phyloP scores from a whole-genome alignment of 2,797 vertebrate species.

The Oreonectes daqikongensis region DNA sequence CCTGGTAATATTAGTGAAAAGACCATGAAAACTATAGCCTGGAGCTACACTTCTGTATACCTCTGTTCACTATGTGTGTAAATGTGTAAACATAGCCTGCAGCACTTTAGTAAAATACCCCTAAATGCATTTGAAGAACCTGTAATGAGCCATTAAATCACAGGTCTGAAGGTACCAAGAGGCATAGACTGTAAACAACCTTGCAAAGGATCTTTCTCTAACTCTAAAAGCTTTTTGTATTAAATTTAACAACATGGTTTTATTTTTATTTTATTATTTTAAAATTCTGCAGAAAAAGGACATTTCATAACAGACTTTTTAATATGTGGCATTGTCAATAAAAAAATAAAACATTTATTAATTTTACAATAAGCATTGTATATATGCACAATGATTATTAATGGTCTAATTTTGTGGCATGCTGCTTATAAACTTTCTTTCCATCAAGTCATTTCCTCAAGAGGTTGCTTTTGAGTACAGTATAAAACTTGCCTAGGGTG shows the following conservation, averaged over 20 bases:
- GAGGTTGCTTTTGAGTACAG: constrained; percentile 13
- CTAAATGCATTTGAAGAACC: constrained; percentile 45
- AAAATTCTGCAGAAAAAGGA: background rate
- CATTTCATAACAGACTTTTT: no score
- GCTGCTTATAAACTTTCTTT: background rate
- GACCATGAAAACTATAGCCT: constrained; percentile 51
- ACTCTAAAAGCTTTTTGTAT: background rate
- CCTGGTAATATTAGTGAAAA: constrained; percentile 55
- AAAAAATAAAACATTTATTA: no score
- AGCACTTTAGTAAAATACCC: constrained; percentile 54
- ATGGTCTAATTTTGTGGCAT: background rate
- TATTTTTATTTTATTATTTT: no score
- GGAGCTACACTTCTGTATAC: constrained; percentile 37
- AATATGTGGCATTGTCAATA: no score
- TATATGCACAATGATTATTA: no score
- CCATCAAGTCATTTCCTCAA: constrained; percentile 32
- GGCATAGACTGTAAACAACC: constrained; percentile 25
- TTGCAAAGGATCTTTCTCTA: background rate
- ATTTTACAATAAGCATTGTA: no score
- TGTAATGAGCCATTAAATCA: constrained; percentile 51
- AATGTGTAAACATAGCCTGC: constrained; percentile 36
- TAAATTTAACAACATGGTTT: no score
- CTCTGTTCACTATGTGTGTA: constrained; percentile 37
- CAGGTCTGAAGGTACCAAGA: constrained; percentile 16
- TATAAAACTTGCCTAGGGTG: constrained; percentile 40